Base-by-base conservation (phyloP, 2,888 invertebrate genomes). In the Nasonovia ribisnigri region DNA sequence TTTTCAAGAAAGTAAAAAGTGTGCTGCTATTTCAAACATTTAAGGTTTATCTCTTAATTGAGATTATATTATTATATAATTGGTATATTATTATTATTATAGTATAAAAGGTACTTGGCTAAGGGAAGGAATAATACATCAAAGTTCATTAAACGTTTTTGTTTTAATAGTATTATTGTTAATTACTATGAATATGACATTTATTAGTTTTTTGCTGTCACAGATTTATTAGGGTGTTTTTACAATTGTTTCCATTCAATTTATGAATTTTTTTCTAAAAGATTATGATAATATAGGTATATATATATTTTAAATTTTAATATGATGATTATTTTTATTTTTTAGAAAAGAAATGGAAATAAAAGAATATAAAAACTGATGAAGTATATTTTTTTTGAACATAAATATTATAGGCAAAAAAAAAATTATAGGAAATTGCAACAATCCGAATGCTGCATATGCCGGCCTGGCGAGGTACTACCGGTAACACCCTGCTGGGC, bases 401-500 rank as follows among this genome's bases (percentile, higher is more conserved):
- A 88, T 42, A 92, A 92, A 51, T 88, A 36, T 77, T 20, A 67
- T 87, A 92, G 42, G 60, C 77, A 24, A 77, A 89, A n/a, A 77
- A 88, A 88, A 67, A 60, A 67, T 87, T 88, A 43, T 90, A 90
- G 92, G 94, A 90, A 92, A 94, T 90, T 94, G 95, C 95, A 95
- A 95, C 95, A 94, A 95, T 95, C 95, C 95, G 95, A 95, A 95
- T 95, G 95, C 94, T 95, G 95, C 95, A 95, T 89, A 92, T 94
- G 95, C 95, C 94, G 95, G 95, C 94, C 94, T 94, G 95, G 95
- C 95, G 95, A 95, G 95, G 95, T 95, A 95, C 95, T 94, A 95
- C 95, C 94, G 95, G 95, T 95, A 95, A 95, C 95, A 95, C 95
- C 95, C 95, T 95, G 95, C 95, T 95, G 95, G 95, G 95, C 95